Evolutionary conservation across 2,113 vertebrate species (phyloP), one percentile per base, ranked within the genome.

Genomic region (Tauraco erythrolophus): DNA sequence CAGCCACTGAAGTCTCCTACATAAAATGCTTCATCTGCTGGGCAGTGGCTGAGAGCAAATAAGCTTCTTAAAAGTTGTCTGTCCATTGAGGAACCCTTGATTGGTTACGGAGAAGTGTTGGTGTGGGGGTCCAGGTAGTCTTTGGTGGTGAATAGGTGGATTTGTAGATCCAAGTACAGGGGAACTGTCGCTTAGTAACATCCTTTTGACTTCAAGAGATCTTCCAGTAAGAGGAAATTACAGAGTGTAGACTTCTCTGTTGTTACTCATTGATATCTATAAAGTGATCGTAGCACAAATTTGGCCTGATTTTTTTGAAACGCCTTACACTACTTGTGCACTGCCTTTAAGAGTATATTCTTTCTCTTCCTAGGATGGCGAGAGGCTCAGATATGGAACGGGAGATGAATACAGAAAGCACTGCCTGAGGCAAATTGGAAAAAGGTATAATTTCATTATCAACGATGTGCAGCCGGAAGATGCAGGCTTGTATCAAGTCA

Each of bases 401-500:
- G 97, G 97, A 12, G 87, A 95, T 2, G 97, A 95, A 1, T 96
- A 94, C 91, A 79, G 90, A 68, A 98, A 97, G 92, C 90, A 99
- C 88, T 94, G 74, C 77, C 85, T 98, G 33, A 96, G 95, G 62
- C 83, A 25, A 6, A 77, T 96, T 39, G 98, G 98, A 15, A 98
- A 95, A 4, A 99, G 96, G 48, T 99, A 98, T n/a, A 6, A 97
- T 14, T 99, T 99, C 94, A 98, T 96, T 30, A 96, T 99, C 89
- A 98, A 97, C 4, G 98, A 99, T 35, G 97, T 98, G 91, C 87
- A 94, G 31, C 98, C 97, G 4, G 98, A 99, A 41, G 99, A 99
- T 27, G 98, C 99, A 4, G 99, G 99, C 33, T 54, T 99, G 19
- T 99, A 99, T 92, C 99, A 99, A 70, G 98, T 99, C 95, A 98